A percentile compares a stretch with the other conserved stretches of the same genome.
These are phyloP conservation scores for Zophobas morio DNA, from an alignment of 1,140 invertebrate genomes.

Conservation along the genomic window DNA sequence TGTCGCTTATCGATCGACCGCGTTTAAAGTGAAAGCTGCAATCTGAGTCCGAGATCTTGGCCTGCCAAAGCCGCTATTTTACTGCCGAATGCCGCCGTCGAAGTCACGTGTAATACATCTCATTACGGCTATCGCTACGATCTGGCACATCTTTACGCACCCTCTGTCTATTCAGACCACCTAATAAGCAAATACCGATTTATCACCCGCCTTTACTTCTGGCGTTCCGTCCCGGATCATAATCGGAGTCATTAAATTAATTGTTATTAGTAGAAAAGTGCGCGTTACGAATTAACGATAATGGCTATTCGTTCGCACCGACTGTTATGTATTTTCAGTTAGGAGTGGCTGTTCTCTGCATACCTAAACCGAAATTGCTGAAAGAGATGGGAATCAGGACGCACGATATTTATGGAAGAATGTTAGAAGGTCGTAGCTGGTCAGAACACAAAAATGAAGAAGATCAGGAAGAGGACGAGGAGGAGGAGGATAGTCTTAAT, in stretches of 20 bases:
- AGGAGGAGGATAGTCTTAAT: slow-evolving; percentile 69
- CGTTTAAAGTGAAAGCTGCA: slow-evolving; percentile 47
- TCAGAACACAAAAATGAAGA: slow-evolving; percentile 45
- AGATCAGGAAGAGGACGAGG: slow-evolving; percentile 64
- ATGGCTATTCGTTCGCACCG: background rate
- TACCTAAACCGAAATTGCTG: slow-evolving; percentile 70
- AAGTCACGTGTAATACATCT: slow-evolving; percentile 49
- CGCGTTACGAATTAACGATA: background rate
- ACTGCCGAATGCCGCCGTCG: slow-evolving; percentile 34
- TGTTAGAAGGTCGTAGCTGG: slow-evolving; percentile 34
- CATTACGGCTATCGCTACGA: slow-evolving; percentile 43
- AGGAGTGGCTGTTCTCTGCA: slow-evolving; percentile 71
- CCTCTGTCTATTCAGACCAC: slow-evolving; percentile 32
- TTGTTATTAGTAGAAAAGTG: background rate
- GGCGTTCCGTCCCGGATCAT: background rate
- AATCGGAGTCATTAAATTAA: background rate
- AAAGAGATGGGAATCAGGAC: slow-evolving; percentile 63
- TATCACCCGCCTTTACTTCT: slow-evolving; percentile 30
- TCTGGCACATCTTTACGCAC: slow-evolving; percentile 46
- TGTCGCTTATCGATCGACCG: slow-evolving; percentile 47
- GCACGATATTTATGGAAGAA: slow-evolving; percentile 60
- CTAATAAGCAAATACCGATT: slow-evolving; percentile 43
- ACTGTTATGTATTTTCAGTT: slow-evolving; percentile 58
- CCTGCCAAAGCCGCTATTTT: slow-evolving; percentile 39
- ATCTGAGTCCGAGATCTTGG: slow-evolving; percentile 48